Evolutionary conservation across 2,888 invertebrate species (phyloP), one percentile per base, ranked within the genome.

Genomic region (Hemicrepidius hirtus): DNA sequence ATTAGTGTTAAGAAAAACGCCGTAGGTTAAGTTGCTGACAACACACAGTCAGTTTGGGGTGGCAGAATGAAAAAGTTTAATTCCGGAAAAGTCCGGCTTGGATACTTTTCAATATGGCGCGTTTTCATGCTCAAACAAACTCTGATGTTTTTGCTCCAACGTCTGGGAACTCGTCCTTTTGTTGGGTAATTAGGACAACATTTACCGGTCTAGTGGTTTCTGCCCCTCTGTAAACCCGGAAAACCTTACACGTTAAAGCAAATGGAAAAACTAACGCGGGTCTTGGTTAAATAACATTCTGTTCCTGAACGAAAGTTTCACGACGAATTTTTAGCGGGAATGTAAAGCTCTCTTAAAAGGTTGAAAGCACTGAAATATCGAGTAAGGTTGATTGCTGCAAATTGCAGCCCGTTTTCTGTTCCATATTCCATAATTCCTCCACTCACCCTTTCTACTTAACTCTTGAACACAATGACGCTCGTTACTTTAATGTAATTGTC

Each of bases 401-500:
- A 68, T 71, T 59, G 49, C 37, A 60, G 40, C 46, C 41, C 68
- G 71, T 71, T 69, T 71, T 63, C 73, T 18, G 50, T 70, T 71
- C 55, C 59, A 70, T 65, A 73, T 69, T 69, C 62, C 50, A 60
- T 64, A 60, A 62, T 60, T 57, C 50, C 63, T 59, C 50, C 28
- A 50, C 63, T 69, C 64, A 44, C 46, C 68, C 62, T 41, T 55
- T 62, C 67, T 68, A 73, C 73, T 74, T 71, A 68, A 65, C 70
- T 70, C 67, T 64, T 40, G 16, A 37, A 60, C 59, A 68, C 71
- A 71, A 74, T 64, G 67, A 59, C 50, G 69, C 73, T 75, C 75
- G 75, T 75, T 75, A 73, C 71, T 68, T 67, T 74, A 74, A 73
- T 65, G 73, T 73, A 73, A 74, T 74, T 74, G 69, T 69, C 74